Conservation (phyloP, 2,888 invertebrate species). For the Synanthedon myopaeformis region DNA sequence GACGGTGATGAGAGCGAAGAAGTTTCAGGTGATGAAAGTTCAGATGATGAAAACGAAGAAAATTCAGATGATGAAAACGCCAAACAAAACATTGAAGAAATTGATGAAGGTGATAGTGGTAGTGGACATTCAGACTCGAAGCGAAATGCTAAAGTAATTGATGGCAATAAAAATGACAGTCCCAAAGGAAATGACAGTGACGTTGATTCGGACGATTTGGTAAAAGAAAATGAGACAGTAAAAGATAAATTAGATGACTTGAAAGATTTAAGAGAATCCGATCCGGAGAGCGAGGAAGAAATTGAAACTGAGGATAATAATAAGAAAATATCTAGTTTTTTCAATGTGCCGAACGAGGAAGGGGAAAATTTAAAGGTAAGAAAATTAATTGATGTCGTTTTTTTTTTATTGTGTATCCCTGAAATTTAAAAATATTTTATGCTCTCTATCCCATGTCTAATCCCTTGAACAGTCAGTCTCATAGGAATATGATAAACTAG, state of each 20-base stretch:
- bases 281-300: slow-evolving; percentile 35
- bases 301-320: slow-evolving; percentile 19
- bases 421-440: no score
- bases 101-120: slow-evolving; percentile 13
- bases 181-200: slow-evolving; percentile 1
- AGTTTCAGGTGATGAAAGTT: slow-evolving; percentile 7
- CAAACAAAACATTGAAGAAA: slow-evolving; percentile 19
- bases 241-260: slow-evolving; percentile 28
- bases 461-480: no score
- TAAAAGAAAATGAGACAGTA: slow-evolving; percentile 8
- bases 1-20: slow-evolving; percentile 16
- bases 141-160: slow-evolving; percentile 2
- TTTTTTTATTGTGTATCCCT: no score
- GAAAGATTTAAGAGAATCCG: slow-evolving; percentile 63
- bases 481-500: no score
- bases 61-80: slow-evolving; percentile 14
- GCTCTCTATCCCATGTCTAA: no score
- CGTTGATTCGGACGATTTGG: slow-evolving; percentile 7
- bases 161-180: slow-evolving; percentile 5
- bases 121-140: slow-evolving; percentile 5
- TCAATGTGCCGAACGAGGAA: slow-evolving; percentile 31
- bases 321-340: slow-evolving; percentile 36
- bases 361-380: slow-evolving; percentile 48
- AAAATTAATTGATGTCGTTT: no score
- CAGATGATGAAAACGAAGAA: slow-evolving; percentile 6